phyloP scores from a whole-genome alignment of 2,888 invertebrate species.

The Drosophila picticornis region DNA sequence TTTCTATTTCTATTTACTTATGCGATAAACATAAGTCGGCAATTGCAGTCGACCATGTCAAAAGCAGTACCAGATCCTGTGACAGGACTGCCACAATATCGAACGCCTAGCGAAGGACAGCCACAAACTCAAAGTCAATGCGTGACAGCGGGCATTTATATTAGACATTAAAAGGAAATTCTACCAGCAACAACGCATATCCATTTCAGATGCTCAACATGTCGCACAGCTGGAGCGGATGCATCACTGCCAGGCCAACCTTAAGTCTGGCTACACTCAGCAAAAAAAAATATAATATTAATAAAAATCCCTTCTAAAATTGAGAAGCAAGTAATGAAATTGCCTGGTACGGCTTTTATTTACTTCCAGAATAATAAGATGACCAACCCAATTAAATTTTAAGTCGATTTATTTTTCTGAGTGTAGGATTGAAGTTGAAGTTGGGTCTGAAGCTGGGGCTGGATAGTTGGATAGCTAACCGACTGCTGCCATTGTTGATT shows the following conservation, averaged over 20 bases:
- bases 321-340: not conserved
- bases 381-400: not conserved
- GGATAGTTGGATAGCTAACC: conserved; percentile 23
- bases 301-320: not conserved
- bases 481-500: conserved; percentile 69
- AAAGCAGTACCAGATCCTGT: conserved; percentile 42
- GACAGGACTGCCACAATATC: conserved; percentile 41
- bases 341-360: no score
- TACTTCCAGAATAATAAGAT: not conserved
- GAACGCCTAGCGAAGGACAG: conserved; percentile 48
- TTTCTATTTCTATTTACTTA: conserved; percentile 78
- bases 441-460: not conserved
- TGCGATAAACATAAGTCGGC: conserved; percentile 66
- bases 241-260: conserved; percentile 1
- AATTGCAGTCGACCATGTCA: conserved; percentile 54
- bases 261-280: not conserved
- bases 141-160: conserved; percentile 74
- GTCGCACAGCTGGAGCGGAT: conserved; percentile 39
- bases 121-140: conserved; percentile 60
- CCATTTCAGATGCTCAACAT: conserved; percentile 70
- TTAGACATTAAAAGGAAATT: conserved; percentile 72
- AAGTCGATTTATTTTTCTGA: not conserved
- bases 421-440: not conserved
- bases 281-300: not conserved
- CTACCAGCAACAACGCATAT: conserved; percentile 21